Conservation (phyloP, 1,140 invertebrate genomes). For the Harlomillsia oculata region DNA sequence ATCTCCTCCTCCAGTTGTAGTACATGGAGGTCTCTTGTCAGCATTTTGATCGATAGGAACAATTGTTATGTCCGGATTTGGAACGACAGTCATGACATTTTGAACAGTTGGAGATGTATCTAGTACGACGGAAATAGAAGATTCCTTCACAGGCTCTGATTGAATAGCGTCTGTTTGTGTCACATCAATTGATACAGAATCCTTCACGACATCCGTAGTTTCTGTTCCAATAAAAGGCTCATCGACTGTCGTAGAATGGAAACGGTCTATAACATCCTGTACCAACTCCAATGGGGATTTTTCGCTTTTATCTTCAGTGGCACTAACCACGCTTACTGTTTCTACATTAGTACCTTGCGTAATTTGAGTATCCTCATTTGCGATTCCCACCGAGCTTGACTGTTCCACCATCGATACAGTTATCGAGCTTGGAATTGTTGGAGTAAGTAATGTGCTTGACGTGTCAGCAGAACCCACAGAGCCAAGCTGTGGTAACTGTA, state of each 20-base stretch:
- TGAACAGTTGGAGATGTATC: too few species aligned
- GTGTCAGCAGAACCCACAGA: neutral
- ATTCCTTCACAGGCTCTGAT: too few species aligned
- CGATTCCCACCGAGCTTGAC: neutral
- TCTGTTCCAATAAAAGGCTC: too few species aligned
- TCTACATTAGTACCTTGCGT: neutral
- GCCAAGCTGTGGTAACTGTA: slow-evolving; percentile 17
- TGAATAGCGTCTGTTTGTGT: too few species aligned
- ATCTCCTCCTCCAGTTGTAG: neutral
- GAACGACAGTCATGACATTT: too few species aligned
- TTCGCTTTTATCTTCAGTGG: slow-evolving; percentile 6
- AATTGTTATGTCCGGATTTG: too few species aligned
- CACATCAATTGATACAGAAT: too few species aligned
- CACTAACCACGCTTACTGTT: neutral
- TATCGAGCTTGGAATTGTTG: slow-evolving; percentile 25
- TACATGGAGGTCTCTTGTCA: neutral
- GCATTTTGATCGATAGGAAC: neutral
- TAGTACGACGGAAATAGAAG: too few species aligned
- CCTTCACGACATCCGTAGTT: too few species aligned
- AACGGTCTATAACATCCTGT: slow-evolving; percentile 33
- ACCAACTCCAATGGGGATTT: slow-evolving; percentile 35
- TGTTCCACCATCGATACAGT: slow-evolving; percentile 26
- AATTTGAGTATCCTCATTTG: neutral
- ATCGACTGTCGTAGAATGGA: too few species aligned
- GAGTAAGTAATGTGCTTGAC: slow-evolving; percentile 19